These are phyloP conservation scores for Notechis scutatus DNA, from an alignment of 2,113 vertebrate species.

Conservation along the genomic window DNA sequence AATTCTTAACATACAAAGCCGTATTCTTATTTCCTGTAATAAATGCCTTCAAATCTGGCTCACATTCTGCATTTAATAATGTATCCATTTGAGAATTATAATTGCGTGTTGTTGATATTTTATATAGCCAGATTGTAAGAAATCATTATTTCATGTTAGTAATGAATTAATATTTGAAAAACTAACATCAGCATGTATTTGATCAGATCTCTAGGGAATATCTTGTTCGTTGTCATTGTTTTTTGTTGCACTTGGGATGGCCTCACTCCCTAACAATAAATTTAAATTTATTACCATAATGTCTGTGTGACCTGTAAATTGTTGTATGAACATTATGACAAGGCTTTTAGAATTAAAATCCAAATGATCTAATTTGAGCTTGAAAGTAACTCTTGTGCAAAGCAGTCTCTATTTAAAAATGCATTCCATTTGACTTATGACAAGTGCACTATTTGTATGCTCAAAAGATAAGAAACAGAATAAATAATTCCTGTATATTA, in stretches of 20 bases:
- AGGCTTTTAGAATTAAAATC: conserved; percentile 1
- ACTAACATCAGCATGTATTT: neutral
- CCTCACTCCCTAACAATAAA: neutral
- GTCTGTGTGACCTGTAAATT: neutral
- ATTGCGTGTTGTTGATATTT: neutral
- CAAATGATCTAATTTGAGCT: neutral
- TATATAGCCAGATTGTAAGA: neutral
- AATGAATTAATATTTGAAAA: neutral
- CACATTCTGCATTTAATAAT: neutral
- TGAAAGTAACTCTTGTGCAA: neutral
- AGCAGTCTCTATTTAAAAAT: conserved; percentile 7
- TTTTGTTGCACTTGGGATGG: neutral
- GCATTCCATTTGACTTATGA: conserved; percentile 4
- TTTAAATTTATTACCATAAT: neutral
- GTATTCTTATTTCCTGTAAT: neutral
- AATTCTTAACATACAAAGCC: neutral
- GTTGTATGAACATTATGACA: conserved; percentile 1
- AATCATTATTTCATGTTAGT: neutral
- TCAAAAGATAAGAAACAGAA: neutral
- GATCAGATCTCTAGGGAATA: neutral
- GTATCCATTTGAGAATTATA: neutral
- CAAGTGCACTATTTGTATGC: neutral
- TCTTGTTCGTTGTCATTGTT: neutral
- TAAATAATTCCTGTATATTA: neutral
- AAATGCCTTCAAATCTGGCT: neutral